Conservation (phyloP, 2,113 vertebrate genomes). For the Tetrao urogallus region DNA sequence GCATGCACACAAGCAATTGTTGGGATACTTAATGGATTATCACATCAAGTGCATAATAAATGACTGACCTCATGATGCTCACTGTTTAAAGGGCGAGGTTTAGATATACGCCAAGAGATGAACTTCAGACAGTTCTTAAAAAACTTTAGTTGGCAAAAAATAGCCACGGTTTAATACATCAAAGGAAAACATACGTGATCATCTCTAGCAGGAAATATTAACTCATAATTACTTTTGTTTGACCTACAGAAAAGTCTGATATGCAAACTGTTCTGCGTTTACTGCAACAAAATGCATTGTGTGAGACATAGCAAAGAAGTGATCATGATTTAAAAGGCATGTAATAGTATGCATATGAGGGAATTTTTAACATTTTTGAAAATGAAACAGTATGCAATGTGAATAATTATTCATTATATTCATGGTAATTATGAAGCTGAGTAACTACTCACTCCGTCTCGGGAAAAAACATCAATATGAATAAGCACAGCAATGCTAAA, state of each 20-base stretch:
- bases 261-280: not conserved
- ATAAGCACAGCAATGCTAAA: not conserved
- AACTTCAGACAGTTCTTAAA: not conserved
- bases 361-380: slow-evolving; percentile 38
- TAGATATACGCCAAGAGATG: not conserved
- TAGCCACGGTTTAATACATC: slow-evolving; percentile 11
- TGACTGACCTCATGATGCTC: not conserved
- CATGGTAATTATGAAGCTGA: slow-evolving; percentile 30
- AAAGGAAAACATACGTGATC: not conserved
- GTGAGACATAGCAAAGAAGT: slow-evolving; percentile 2
- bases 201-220: slow-evolving; percentile 32
- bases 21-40: slow-evolving; percentile 19
- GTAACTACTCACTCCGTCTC: not conserved
- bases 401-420: slow-evolving; percentile 57
- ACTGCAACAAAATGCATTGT: not conserved
- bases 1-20: not conserved
- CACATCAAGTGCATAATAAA: not conserved
- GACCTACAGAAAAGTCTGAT: slow-evolving; percentile 14
- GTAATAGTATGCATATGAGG: not conserved
- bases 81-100: not conserved
- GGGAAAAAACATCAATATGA: not conserved
- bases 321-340: not conserved
- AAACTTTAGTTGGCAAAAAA: not conserved
- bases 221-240: not conserved
- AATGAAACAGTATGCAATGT: slow-evolving; percentile 46